A percentile compares a stretch with the other conserved stretches of the same genome.
phyloP scores from a whole-genome alignment of 1,140 invertebrate genomes.

The Ostrea denselamellosa region DNA sequence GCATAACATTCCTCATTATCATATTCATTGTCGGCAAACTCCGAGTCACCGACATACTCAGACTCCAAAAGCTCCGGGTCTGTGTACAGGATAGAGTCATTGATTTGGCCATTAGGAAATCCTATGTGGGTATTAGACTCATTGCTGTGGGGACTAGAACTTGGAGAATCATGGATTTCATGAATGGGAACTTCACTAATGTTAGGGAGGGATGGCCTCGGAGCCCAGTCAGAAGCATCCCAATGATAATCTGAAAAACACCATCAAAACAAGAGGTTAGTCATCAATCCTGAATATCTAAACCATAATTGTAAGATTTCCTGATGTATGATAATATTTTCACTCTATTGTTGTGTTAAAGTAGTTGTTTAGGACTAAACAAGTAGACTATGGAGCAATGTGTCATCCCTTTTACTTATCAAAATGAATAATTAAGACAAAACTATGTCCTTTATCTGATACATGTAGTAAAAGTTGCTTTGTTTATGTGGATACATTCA shows the following conservation, averaged over 20 bases:
- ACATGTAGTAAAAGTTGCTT: no score
- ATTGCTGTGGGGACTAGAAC: slow-evolving; percentile 88
- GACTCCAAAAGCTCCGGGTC: slow-evolving; percentile 85
- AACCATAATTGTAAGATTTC: no score
- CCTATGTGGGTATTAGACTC: slow-evolving; percentile 85
- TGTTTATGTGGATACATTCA: not conserved
- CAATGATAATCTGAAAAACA: slow-evolving; percentile 89
- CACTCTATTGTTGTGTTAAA: no score
- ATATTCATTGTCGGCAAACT: slow-evolving; percentile 82
- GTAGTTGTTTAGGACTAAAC: no score
- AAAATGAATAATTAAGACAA: no score
- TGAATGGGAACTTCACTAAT: slow-evolving; percentile 94
- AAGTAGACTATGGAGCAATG: no score
- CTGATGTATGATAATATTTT: no score
- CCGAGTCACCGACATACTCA: slow-evolving; percentile 84
- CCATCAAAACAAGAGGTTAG: slow-evolving; percentile 39
- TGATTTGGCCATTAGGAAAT: slow-evolving; percentile 80
- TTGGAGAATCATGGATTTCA: slow-evolving; percentile 90
- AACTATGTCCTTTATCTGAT: no score
- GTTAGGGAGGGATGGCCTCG: slow-evolving; percentile 87
- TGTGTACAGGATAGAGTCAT: slow-evolving; percentile 80
- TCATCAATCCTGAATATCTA: not conserved
- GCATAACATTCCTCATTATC: slow-evolving; percentile 79
- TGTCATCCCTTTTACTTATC: no score
- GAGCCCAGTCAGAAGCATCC: slow-evolving; percentile 97